Base-by-base conservation (phyloP, 2,797 vertebrate genomes). In the Fistularia commersonii region DNA sequence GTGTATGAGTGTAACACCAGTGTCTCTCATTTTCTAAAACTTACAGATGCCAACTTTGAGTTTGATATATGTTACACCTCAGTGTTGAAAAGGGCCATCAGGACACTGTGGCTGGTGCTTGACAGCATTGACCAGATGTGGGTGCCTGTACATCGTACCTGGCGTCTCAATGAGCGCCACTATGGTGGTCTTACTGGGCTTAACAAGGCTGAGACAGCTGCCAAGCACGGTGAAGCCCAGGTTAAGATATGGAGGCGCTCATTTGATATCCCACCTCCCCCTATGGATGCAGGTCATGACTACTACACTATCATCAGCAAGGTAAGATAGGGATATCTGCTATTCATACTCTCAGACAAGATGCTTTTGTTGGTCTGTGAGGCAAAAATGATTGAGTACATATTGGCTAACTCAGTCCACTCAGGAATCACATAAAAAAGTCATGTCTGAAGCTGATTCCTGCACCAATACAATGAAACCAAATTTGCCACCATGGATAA, bases 11-110 rank as follows among this genome's bases (percentile, higher is more conserved):
- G 11, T 1, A 47, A 31, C 38, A 12, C 6, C 0, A 11, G 9
- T 40, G 10, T 61, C 13, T 54, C 34, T 41, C 7, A 1, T 37
- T 59, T 9, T 59, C 11, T 8, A 8, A 46, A 44, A 35, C 58
- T 13, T 2, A 8, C 68, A 97, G 95, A 97, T 83, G 93, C 94
- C 0, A 89, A 88, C 57, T 98, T 91, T 59, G 89, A 98, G 82
- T 98, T 98, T 82, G 96, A 98, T 42, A 89, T 98, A 66, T 98
- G 96, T 87, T 96, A 95, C 89, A 98, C 96, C 10, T 98, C 95
- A 0, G 95, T 97, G 54, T 92, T 96, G 77, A 97, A 97, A 76
- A 89, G 96, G 60, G 96, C 95, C 23, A 94, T 93, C 72, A 92
- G 95, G 11, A 98, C 95, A 0, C 89, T 97, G 38, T 98, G 96